Conservation (phyloP, 2,113 vertebrate species). For the Nothoprocta perdicaria region DNA sequence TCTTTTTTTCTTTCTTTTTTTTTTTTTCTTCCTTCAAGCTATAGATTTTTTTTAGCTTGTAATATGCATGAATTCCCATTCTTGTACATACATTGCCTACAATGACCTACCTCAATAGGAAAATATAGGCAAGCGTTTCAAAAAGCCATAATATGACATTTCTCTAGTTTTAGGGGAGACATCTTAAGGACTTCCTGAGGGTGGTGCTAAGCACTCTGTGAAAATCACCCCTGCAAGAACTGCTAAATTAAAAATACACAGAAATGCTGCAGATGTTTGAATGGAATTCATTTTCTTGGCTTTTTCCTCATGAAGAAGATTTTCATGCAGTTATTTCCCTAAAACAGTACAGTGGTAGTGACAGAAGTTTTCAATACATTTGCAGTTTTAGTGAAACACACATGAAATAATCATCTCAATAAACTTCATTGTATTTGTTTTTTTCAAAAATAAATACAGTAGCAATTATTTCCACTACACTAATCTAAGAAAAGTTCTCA, state of each 20-base stretch:
- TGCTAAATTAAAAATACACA: neutral
- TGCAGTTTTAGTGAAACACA: neutral
- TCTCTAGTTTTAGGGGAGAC: neutral
- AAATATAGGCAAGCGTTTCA: constrained; percentile 7
- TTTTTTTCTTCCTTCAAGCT: neutral
- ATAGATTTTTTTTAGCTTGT: neutral
- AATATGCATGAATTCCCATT: neutral
- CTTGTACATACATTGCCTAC: neutral
- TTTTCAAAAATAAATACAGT: neutral
- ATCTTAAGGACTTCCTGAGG: constrained; percentile 48
- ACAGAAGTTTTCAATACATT: neutral
- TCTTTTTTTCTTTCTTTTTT: neutral
- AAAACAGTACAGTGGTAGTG: neutral
- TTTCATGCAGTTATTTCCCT: neutral
- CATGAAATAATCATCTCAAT: neutral
- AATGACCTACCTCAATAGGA: neutral
- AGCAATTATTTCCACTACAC: neutral
- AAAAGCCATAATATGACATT: neutral
- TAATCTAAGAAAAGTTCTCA: neutral
- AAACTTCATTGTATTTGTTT: neutral
- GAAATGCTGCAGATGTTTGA: constrained; percentile 23
- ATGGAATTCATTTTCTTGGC: neutral
- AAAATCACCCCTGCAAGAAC: constrained; percentile 18
- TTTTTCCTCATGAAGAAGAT: constrained; percentile 8
- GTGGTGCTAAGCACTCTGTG: constrained; percentile 46